Evolutionary conservation across 2,113 vertebrate species (phyloP).

Genomic region (Ochotona princeps): DNA sequence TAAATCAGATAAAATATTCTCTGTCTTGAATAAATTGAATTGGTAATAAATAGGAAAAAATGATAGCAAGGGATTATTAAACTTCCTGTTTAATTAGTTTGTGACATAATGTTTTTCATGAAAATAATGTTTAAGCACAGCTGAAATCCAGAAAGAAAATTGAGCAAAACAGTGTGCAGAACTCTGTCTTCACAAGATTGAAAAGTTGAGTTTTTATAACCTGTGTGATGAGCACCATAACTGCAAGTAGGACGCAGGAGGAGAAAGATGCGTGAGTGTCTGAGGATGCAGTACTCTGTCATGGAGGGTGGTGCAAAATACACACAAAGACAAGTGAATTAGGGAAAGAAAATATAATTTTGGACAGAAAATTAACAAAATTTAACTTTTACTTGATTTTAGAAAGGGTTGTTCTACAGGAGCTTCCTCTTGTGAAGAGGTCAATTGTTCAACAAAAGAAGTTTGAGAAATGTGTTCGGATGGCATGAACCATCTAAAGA

Average conservation of each 20-base stretch:
- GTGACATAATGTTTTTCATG: not conserved
- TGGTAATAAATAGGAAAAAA: not conserved
- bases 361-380: not conserved
- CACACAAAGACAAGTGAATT: too few species aligned
- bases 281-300: not conserved
- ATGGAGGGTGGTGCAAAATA: too few species aligned
- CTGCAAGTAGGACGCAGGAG: not conserved
- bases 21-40: not conserved
- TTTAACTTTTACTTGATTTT: not conserved
- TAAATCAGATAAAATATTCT: constrained; percentile 19
- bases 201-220: not conserved
- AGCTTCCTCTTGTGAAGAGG: not conserved
- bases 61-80: not conserved
- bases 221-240: not conserved
- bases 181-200: not conserved
- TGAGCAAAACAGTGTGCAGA: not conserved
- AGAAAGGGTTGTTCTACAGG: not conserved
- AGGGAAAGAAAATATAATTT: not conserved
- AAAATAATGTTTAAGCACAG: not conserved
- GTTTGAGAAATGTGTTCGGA: not conserved
- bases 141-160: not conserved
- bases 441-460: not conserved
- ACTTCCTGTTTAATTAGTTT: not conserved
- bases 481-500: too few species aligned
- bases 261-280: not conserved